These are phyloP conservation scores for Choreutis nemorana DNA, from an alignment of 2,888 invertebrate genomes.

Conservation along the genomic window DNA sequence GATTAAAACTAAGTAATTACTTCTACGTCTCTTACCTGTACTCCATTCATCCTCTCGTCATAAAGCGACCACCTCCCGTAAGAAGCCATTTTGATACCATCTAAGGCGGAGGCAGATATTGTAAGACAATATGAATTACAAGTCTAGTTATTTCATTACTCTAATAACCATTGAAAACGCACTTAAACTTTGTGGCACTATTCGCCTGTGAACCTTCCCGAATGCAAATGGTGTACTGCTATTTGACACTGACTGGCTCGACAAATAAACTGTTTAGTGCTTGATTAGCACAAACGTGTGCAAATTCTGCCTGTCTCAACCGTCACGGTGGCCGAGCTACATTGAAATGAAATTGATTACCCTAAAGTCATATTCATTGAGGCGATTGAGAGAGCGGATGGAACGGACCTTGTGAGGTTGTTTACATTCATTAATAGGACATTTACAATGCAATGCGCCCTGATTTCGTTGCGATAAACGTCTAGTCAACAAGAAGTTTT, in stretches of 20 bases:
- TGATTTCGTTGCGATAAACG: too few species aligned
- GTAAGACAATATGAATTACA: too few species aligned
- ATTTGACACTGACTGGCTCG: slow-evolving; percentile 34
- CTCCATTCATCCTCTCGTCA: slow-evolving; percentile 38
- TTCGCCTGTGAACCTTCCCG: too few species aligned
- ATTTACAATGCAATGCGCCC: slow-evolving; percentile 15
- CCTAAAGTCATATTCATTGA: slow-evolving; percentile 35
- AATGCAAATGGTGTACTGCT: slow-evolving; percentile 29
- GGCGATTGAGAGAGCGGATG: slow-evolving; percentile 49
- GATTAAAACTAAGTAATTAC: too few species aligned
- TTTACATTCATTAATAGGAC: slow-evolving; percentile 29
- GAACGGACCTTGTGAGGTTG: slow-evolving; percentile 39
- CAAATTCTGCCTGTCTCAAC: slow-evolving; percentile 35
- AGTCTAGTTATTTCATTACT: too few species aligned
- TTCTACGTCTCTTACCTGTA: slow-evolving; percentile 56
- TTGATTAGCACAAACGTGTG: slow-evolving; percentile 59
- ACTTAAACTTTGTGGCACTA: too few species aligned
- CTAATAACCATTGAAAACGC: too few species aligned
- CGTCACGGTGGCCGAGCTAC: slow-evolving; percentile 16
- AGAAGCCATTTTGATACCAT: slow-evolving; percentile 39
- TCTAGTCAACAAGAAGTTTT: too few species aligned
- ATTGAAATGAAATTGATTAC: slow-evolving; percentile 61
- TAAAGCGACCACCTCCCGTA: slow-evolving; percentile 49
- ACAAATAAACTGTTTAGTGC: slow-evolving; percentile 52
- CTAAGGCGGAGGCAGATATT: too few species aligned